Evolutionary conservation across 2,888 invertebrate species (phyloP).

Genomic region (Agrotis segetum): DNA sequence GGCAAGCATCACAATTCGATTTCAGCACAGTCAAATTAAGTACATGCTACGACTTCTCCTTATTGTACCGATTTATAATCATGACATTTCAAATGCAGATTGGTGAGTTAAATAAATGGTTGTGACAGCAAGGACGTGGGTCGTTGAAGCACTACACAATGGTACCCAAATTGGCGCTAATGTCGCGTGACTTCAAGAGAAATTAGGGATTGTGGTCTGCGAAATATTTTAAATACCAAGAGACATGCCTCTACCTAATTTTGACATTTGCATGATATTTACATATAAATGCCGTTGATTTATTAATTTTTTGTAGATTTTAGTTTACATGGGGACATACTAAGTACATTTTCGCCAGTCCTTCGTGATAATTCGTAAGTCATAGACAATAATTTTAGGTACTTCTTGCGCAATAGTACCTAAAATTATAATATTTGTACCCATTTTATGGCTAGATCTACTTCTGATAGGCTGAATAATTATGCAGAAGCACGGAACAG

Average conservation of each 20-base stretch:
- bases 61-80: background rate
- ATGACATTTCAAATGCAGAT: conserved; percentile 23
- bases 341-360: background rate
- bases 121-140: background rate
- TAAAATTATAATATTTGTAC: background rate
- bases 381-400: background rate
- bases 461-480: background rate
- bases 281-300: conserved; percentile 11
- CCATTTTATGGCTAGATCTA: background rate
- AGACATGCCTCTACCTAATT: background rate
- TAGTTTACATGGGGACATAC: background rate
- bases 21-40: background rate
- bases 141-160: conserved; percentile 17
- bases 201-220: conserved; percentile 1
- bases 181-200: conserved; percentile 10
- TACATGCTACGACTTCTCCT: background rate
- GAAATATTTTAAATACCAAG: conserved; percentile 9
- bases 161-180: conserved; percentile 20
- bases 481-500: conserved; percentile 1
- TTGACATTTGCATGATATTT: conserved; percentile 27
- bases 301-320: background rate
- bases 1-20: no score
- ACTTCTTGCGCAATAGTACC: no score
- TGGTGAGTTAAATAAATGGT: conserved; percentile 22
- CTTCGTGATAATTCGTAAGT: background rate